These are phyloP conservation scores for Euphydryas editha DNA, from an alignment of 2,888 invertebrate species.

Conservation along the genomic window DNA sequence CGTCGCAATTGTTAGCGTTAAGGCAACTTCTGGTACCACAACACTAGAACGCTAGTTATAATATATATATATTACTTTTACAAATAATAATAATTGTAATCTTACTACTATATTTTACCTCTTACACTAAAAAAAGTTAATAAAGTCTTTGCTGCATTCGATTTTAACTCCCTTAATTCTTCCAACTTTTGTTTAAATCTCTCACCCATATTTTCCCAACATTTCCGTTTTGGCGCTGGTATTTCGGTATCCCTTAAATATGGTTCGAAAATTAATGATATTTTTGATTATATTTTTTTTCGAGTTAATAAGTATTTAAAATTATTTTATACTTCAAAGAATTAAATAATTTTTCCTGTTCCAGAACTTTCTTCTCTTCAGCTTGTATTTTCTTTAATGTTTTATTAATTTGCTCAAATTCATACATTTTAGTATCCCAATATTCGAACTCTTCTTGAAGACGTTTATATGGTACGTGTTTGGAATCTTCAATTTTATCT, in stretches of 20 bases:
- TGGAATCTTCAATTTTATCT: conserved; percentile 52
- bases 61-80: no score
- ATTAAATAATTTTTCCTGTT: conserved; percentile 48
- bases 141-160: conserved; percentile 54
- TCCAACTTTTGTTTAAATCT: conserved; percentile 42
- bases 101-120: conserved; percentile 52
- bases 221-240: conserved; percentile 47
- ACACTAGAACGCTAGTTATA: no score
- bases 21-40: no score
- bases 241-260: conserved; percentile 50
- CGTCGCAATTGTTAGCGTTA: no score
- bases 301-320: no score
- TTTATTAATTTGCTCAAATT: conserved; percentile 54
- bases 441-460: conserved; percentile 55
- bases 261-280: neutral
- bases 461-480: conserved; percentile 46
- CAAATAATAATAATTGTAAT: neutral
- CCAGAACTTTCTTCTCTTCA: conserved; percentile 47
- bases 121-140: conserved; percentile 61
- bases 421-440: conserved; percentile 53
- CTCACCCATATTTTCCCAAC: conserved; percentile 52
- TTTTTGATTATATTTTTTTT: no score
- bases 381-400: conserved; percentile 50
- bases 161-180: conserved; percentile 48
- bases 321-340: conserved; percentile 46